A percentile compares a stretch with the other conserved stretches of the same genome.
Conservation (phyloP, 2,113 vertebrate species). For the Xiphophorus maculatus region DNA sequence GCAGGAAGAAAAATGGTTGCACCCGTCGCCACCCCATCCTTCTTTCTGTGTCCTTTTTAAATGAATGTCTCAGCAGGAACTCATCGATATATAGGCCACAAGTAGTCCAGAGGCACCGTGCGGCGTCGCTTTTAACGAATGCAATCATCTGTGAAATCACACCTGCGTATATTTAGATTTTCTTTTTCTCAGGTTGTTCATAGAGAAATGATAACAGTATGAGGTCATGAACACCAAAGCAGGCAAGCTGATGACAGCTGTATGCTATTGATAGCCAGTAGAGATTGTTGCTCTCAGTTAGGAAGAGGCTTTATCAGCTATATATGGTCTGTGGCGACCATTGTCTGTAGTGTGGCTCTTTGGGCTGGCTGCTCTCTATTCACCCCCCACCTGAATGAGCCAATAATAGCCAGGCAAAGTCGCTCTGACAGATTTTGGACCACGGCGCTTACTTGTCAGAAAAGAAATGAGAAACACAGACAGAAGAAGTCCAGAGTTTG, state of each 20-base stretch:
- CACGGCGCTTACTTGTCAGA: slow-evolving; percentile 61
- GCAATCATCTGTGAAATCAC: slow-evolving; percentile 6
- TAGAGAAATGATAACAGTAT: slow-evolving; percentile 39
- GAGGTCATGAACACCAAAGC: slow-evolving; percentile 49
- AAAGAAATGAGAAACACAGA: slow-evolving; percentile 69
- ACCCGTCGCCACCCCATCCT: slow-evolving; percentile 40
- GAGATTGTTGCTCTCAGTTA: slow-evolving; percentile 55
- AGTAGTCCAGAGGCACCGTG: slow-evolving; percentile 2
- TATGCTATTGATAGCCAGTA: slow-evolving; percentile 59
- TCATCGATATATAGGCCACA: slow-evolving; percentile 62
- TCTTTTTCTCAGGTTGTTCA: slow-evolving; percentile 22
- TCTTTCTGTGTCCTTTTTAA: slow-evolving; percentile 69
- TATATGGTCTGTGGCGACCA: slow-evolving; percentile 59
- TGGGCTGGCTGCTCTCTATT: slow-evolving; percentile 34
- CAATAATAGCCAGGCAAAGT: slow-evolving; percentile 74
- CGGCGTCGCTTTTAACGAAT: slow-evolving; percentile 24
- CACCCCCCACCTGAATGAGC: slow-evolving; percentile 42
- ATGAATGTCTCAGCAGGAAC: slow-evolving; percentile 69
- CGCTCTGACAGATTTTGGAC: slow-evolving; percentile 66
- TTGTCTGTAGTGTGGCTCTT: slow-evolving; percentile 69
- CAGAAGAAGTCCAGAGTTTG: slow-evolving; percentile 35
- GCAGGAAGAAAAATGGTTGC: slow-evolving; percentile 70
- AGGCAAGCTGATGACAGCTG: slow-evolving; percentile 67
- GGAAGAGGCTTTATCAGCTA: slow-evolving; percentile 54
- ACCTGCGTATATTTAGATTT: slow-evolving; percentile 24